A percentile compares a stretch with the other conserved stretches of the same genome.
Conservation (phyloP, 2,888 invertebrate species). For the Cantharis lateralis region DNA sequence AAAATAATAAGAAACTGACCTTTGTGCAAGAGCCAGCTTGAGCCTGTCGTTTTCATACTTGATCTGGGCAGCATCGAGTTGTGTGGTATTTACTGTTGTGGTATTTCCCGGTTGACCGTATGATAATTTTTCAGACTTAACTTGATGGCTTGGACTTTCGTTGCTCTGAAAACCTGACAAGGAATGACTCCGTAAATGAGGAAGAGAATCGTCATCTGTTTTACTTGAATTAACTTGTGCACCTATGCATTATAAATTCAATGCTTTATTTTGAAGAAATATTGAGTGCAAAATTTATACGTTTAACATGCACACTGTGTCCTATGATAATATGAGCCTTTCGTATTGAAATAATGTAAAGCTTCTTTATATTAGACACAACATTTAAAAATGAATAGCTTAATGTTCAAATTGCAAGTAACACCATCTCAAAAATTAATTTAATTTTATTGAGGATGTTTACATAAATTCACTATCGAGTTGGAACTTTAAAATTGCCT, state of each 20-base stretch:
- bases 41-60: conserved; percentile 97
- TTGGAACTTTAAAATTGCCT: neutral
- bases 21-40: conserved; percentile 93
- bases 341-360: neutral
- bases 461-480: neutral
- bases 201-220: conserved; percentile 49
- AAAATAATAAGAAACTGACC: conserved; percentile 66
- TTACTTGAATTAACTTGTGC: conserved; percentile 40
- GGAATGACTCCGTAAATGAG: conserved; percentile 67
- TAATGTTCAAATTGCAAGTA: neutral
- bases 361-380: neutral
- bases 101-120: conserved; percentile 35
- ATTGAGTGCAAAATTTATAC: conserved; percentile 33
- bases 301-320: neutral
- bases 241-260: conserved; percentile 1
- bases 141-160: conserved; percentile 71
- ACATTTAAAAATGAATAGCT: neutral
- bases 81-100: conserved; percentile 41
- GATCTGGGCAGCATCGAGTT: conserved; percentile 78
- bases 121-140: conserved; percentile 50
- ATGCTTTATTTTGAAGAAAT: conserved; percentile 27
- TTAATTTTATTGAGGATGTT: neutral
- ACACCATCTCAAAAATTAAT: neutral
- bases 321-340: neutral
- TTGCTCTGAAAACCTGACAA: conserved; percentile 62